Evolutionary conservation across 1,140 invertebrate species (phyloP), one percentile per base, ranked within the genome.

Genomic region (Megalopta genalis): DNA sequence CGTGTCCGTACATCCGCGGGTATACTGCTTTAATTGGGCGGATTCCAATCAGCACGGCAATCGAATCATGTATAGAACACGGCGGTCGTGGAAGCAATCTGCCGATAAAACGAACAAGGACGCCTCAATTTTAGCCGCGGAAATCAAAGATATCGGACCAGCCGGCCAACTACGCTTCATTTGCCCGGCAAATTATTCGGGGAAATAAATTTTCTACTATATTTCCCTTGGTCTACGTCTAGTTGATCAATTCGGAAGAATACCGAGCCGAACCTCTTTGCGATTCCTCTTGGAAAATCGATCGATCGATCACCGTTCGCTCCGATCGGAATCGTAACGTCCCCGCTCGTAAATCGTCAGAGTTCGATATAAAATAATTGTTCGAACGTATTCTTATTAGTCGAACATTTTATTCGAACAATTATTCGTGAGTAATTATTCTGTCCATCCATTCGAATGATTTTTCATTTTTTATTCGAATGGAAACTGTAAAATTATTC

Each of bases 11-110:
- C 39, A 77, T 54, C 59, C 27, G 10, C 25, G 12, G 18, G 32
- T 59, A 65, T n/a, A n/a, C 46, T 25, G 63, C 70, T 66, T 73
- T 74, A 73, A 79, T 79, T 79, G 77, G 77, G 59, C 52, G 23
- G 39, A 59, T 79, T 79, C 77, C 70, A 79, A 74, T 79, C 63
- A 60, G 63, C 21, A 52, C 46, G 49, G 52, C 77, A 74, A 49
- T 68, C 66, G 66, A 68, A 68, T 68, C 66, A 68, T 60, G 27
- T 27, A 23, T 32, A 25, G 77, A 46, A 39, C 62, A 42, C 18
- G 52, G 8, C 12, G 46, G 49, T 32, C 49, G 69, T 23, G 63
- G 39, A 67, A 74, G 77, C 70, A 66, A 79, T 79, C 63, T 67
- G 23, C 25, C 49, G 32, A 42, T n/a, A 66, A 79, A 79, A 66